A percentile compares a stretch with the other conserved stretches of the same genome.
phyloP scores from a whole-genome alignment of 2,113 vertebrate genomes.

The Leuciscus idus region DNA sequence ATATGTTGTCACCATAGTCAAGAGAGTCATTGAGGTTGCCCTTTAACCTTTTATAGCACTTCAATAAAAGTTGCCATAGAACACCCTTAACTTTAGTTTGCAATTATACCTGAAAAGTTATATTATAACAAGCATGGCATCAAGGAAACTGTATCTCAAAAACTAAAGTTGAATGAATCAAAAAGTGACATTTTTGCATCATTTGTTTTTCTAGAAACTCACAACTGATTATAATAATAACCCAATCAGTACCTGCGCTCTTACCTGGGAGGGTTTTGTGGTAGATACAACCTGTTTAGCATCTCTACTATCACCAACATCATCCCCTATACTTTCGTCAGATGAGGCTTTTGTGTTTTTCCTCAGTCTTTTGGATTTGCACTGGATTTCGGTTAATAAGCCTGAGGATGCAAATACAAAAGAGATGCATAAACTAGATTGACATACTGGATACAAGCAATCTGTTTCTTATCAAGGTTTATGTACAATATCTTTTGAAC shows the following conservation, averaged over 20 bases:
- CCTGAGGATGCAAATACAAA: slow-evolving; percentile 72
- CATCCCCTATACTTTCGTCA: slow-evolving; percentile 77
- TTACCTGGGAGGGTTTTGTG: slow-evolving; percentile 87
- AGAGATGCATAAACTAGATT: slow-evolving; percentile 37
- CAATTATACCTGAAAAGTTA: slow-evolving; percentile 13
- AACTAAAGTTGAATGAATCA: neutral
- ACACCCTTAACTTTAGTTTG: slow-evolving; percentile 4
- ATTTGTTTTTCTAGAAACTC: neutral
- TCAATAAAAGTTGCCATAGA: slow-evolving; percentile 32
- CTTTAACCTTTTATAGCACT: slow-evolving; percentile 27
- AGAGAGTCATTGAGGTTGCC: neutral
- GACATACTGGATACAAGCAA: slow-evolving; percentile 8
- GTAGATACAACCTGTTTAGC: slow-evolving; percentile 91
- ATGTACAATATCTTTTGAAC: neutral
- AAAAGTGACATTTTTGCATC: neutral
- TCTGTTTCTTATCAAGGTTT: neutral
- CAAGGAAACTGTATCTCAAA: neutral
- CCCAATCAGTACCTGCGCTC: neutral
- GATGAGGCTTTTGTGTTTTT: slow-evolving; percentile 85
- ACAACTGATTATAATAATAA: neutral
- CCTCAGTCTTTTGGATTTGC: slow-evolving; percentile 93
- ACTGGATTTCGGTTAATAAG: slow-evolving; percentile 96
- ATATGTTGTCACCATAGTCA: neutral
- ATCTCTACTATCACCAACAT: slow-evolving; percentile 79
- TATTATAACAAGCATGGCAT: neutral